Conservation (phyloP, 2,113 vertebrate species). For the Artemisiospiza belli region DNA sequence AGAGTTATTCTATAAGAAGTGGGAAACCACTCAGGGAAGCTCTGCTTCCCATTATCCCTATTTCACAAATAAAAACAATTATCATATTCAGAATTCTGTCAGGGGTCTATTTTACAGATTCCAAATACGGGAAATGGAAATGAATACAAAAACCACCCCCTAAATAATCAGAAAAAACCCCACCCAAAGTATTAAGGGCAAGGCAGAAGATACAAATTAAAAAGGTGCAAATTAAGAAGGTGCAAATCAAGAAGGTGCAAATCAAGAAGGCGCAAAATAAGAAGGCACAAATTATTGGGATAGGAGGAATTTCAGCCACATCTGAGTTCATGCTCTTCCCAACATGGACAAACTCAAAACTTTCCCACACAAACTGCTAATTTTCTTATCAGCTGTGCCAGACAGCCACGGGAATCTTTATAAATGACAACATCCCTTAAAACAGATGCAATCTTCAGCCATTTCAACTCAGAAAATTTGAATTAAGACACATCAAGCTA, state of each 20-base stretch:
- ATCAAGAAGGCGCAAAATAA: not conserved
- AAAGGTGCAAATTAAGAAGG: not conserved
- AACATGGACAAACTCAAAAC: not conserved
- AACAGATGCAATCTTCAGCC: not conserved
- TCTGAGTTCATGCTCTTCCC: not conserved
- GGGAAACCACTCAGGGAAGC: not conserved
- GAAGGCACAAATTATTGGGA: not conserved
- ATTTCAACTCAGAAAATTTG: not conserved
- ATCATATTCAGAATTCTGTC: not conserved
- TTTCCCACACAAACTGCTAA: not conserved
- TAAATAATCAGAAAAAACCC: not conserved
- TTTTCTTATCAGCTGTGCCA: not conserved
- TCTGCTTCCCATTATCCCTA: not conserved
- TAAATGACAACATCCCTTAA: not conserved
- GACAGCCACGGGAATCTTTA: not conserved
- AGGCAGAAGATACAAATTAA: not conserved
- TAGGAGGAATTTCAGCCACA: not conserved
- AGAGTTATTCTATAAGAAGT: not conserved
- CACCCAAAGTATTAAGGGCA: not conserved
- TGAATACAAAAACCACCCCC: not conserved
- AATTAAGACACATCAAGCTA: constrained; percentile 38
- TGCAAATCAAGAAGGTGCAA: not conserved
- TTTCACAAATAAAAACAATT: not conserved
- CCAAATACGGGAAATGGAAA: not conserved
- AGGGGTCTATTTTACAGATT: not conserved